These are phyloP conservation scores for Cataglyphis albicans DNA, from an alignment of 2,888 invertebrate species.

Conservation along the genomic window DNA sequence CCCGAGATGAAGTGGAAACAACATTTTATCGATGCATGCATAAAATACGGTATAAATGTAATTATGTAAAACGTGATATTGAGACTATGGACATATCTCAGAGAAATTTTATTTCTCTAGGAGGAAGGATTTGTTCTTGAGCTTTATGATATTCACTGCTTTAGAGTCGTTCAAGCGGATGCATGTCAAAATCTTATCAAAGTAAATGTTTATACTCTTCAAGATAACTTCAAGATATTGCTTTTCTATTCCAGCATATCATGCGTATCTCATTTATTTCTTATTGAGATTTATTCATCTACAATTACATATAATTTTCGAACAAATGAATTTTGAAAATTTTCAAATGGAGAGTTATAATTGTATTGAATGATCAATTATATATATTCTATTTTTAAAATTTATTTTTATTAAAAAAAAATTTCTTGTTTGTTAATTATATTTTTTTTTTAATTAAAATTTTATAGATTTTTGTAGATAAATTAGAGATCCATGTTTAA, in stretches of 20 bases:
- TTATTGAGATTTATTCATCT: not conserved
- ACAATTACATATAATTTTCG: not conserved
- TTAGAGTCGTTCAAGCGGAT: not conserved
- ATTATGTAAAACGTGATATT: not conserved
- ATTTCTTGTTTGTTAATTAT: not conserved
- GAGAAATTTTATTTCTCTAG: not conserved
- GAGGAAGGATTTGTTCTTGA: not conserved
- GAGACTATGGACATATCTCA: not conserved
- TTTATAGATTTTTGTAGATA: not conserved
- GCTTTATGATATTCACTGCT: not conserved
- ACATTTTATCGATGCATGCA: not conserved
- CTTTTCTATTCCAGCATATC: not conserved
- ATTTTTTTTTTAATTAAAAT: not conserved
- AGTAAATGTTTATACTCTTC: not conserved
- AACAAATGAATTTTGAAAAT: not conserved
- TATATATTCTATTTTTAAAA: too few relatives aligned
- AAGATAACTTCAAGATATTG: not conserved
- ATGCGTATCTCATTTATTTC: not conserved
- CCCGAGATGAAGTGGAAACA: constrained; percentile 5
- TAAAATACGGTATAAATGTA: not conserved
- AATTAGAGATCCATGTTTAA: not conserved
- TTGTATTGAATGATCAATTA: not conserved
- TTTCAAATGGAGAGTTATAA: not conserved
- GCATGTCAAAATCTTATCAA: not conserved
- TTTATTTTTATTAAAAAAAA: too few relatives aligned